phyloP scores from a whole-genome alignment of 2,888 invertebrate genomes.

The Parelbella ahira region DNA sequence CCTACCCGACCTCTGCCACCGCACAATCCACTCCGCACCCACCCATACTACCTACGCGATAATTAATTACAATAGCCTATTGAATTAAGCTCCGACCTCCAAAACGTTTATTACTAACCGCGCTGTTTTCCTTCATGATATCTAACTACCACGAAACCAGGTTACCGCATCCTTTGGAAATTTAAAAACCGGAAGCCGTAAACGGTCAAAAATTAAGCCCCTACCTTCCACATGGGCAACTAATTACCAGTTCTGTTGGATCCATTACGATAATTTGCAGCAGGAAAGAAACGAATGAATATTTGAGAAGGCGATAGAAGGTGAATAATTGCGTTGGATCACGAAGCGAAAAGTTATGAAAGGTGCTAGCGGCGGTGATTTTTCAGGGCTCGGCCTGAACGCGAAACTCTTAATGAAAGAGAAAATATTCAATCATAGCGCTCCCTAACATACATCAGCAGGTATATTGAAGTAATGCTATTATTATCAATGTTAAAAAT shows the following conservation, averaged over 20 bases:
- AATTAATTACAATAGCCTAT: slow-evolving; percentile 32
- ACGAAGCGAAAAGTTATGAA: slow-evolving; percentile 81
- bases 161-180: slow-evolving; percentile 16
- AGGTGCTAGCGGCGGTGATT: slow-evolving; percentile 72
- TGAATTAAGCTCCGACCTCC: slow-evolving; percentile 26
- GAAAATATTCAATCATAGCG: slow-evolving; percentile 62
- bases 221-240: slow-evolving; percentile 49
- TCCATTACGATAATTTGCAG: slow-evolving; percentile 75
- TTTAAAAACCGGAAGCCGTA: slow-evolving; percentile 26
- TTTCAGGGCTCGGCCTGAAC: slow-evolving; percentile 64
- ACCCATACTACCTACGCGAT: slow-evolving; percentile 40
- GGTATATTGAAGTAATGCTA: slow-evolving; percentile 3
- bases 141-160: slow-evolving; percentile 6
- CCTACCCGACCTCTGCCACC: slow-evolving; percentile 48
- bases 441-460: slow-evolving; percentile 21
- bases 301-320: slow-evolving; percentile 79
- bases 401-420: slow-evolving; percentile 71
- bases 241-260: slow-evolving; percentile 71
- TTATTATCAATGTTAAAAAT: slow-evolving; percentile 25
- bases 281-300: slow-evolving; percentile 77
- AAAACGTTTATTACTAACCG: slow-evolving; percentile 7
- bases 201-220: slow-evolving; percentile 43
- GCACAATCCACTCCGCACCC: slow-evolving; percentile 38
- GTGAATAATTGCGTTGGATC: slow-evolving; percentile 77
- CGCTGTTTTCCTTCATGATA: not conserved